Evolutionary conservation across 2,113 vertebrate species (phyloP).

Genomic region (Micronycteris hirsuta): DNA sequence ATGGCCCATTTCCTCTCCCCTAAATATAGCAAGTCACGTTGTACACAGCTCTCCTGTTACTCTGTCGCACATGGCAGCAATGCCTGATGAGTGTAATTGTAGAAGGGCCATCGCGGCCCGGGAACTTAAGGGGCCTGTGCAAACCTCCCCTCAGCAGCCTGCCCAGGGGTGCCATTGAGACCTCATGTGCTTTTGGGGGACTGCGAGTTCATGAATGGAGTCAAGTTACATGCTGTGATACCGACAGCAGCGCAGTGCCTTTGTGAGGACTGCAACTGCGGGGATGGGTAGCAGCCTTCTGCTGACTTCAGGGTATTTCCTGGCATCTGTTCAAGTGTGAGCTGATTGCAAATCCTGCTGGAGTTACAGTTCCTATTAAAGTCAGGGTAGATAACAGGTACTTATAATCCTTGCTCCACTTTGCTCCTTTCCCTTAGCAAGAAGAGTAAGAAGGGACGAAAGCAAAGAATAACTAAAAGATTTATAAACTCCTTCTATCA

Average conservation of each 20-base stretch:
- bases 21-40: conserved; percentile 67
- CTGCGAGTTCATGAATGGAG: conserved; percentile 80
- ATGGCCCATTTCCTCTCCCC: conserved; percentile 71
- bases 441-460: background rate
- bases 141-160: conserved; percentile 69
- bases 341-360: conserved; percentile 65
- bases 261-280: conserved; percentile 50
- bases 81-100: conserved; percentile 70
- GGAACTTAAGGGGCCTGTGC: conserved; percentile 63
- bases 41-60: background rate
- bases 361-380: conserved; percentile 62
- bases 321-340: conserved; percentile 60
- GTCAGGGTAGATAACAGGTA: conserved; percentile 51
- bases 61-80: conserved; percentile 28
- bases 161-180: conserved; percentile 65
- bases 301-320: conserved; percentile 53
- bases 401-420: background rate
- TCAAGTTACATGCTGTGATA: conserved; percentile 76
- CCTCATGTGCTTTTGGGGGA: conserved; percentile 58
- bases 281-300: conserved; percentile 45
- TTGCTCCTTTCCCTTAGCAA: background rate
- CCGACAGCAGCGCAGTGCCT: conserved; percentile 59
- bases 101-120: conserved; percentile 66
- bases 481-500: background rate
- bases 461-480: background rate